Percentiles rank a stretch among this genome's conserved stretches.
Evolutionary conservation across 2,113 vertebrate genomes (phyloP).

Genomic region (Albula glossodonta): DNA sequence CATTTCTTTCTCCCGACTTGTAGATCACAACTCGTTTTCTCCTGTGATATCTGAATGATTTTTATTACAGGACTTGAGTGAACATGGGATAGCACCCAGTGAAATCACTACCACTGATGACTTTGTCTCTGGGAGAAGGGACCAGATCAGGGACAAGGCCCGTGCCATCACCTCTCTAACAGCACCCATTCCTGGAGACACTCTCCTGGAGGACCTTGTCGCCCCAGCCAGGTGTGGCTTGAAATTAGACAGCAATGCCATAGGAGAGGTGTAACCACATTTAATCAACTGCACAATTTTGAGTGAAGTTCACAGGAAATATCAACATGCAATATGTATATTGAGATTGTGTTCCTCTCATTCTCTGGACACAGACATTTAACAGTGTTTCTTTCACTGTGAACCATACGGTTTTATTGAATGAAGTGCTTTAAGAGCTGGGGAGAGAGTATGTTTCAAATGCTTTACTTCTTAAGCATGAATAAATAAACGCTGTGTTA

Average conservation of each 20-base stretch:
- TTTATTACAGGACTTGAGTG: slow-evolving; percentile 82
- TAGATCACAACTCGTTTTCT: neutral
- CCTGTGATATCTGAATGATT: neutral
- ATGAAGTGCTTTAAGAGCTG: too few relatives aligned
- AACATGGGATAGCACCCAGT: slow-evolving; percentile 91
- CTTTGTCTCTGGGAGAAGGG: slow-evolving; percentile 82
- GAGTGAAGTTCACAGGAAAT: neutral
- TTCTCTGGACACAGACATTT: too few relatives aligned
- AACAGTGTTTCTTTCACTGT: too few relatives aligned
- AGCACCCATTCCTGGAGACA: slow-evolving; percentile 86
- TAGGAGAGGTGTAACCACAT: neutral
- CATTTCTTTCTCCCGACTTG: neutral
- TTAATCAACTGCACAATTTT: neutral
- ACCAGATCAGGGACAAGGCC: slow-evolving; percentile 79
- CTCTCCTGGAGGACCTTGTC: slow-evolving; percentile 84
- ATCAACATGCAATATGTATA: too few relatives aligned
- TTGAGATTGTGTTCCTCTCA: too few relatives aligned
- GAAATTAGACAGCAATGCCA: neutral
- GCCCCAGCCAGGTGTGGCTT: slow-evolving; percentile 77
- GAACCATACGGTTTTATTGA: too few relatives aligned
- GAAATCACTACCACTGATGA: slow-evolving; percentile 85
- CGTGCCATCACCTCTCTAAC: slow-evolving; percentile 73
- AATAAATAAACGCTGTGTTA: neutral
- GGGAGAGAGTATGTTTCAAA: too few relatives aligned
- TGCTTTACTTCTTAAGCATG: too few relatives aligned